Percentiles rank a stretch among this genome's conserved stretches.
Conservation (phyloP, 2,113 vertebrate species). For the Antigone vipio region DNA sequence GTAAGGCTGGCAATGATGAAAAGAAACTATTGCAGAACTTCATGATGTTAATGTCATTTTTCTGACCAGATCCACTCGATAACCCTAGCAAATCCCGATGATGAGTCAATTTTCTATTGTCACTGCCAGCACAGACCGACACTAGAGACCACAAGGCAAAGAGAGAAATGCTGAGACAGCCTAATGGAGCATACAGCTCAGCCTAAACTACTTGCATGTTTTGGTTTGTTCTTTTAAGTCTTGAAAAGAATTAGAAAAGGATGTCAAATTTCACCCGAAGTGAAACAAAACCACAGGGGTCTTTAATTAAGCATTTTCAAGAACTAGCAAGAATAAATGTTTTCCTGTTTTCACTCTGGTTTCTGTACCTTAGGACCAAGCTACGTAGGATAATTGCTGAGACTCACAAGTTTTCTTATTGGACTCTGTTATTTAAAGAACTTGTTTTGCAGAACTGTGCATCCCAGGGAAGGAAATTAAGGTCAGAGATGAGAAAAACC, state of each 20-base stretch:
- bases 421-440: background rate
- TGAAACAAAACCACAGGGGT: background rate
- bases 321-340: background rate
- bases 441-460: background rate
- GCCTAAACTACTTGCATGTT: background rate
- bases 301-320: background rate
- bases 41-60: background rate
- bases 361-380: constrained; percentile 13
- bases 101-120: background rate
- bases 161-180: background rate
- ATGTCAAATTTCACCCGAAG: constrained; percentile 19
- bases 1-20: background rate
- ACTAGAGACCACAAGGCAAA: background rate
- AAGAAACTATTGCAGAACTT: background rate
- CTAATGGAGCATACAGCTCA: background rate
- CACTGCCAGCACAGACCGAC: background rate
- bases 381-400: background rate
- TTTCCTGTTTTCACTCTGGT: background rate
- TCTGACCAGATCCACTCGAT: background rate
- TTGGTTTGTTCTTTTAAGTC: constrained; percentile 26
- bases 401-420: background rate
- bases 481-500: constrained; percentile 13
- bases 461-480: background rate
- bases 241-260: constrained; percentile 25
- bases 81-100: background rate